Evolutionary conservation across 2,888 invertebrate genomes (phyloP), one percentile per base, ranked within the genome.

Genomic region (Gortyna flavago): DNA sequence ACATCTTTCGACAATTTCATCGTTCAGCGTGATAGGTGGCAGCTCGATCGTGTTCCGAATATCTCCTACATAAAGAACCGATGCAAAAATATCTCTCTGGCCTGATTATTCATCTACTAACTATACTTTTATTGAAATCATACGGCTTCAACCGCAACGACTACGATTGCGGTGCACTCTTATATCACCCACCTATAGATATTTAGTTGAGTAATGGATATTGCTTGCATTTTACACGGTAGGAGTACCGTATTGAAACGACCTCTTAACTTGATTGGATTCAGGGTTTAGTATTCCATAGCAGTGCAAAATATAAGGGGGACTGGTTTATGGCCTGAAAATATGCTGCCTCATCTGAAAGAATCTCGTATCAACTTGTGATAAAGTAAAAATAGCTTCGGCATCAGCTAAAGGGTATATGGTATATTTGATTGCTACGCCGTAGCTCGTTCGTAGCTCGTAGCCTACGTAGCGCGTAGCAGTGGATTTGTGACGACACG

Each of bases 231-330:
- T 90, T 85, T 88, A 85, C 88, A 90, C 79, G 85, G 84, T 79
- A 77, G 78, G 76, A 73, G 77, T 87, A 85, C 44, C 70, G 79
- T 80, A 85, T 87, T 83, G 84, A 88, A 90, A 90, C 89, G 77
- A 88, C 90, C 93, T 93, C 91, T 93, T 90, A 92, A 88, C 86
- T 88, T 90, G 92, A 93, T 93, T 93, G 90, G 88, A 91, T 90
- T 87, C 77, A 11, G 83, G 83, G 84, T 89, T 80, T 81, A 81
- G 77, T 88, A 84, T 85, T 82, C 79, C 78, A 85, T 81, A 73
- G 75, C 57, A 70, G 64, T 74, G 79, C 69, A 72, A 79, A 87
- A 80, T 84, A 86, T 83, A 82, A 77, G 51, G 77, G 75, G 76
- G 68, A 65, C 75, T 77, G 48, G 32, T 85, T 88, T 77, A 88